These are phyloP conservation scores for Serranus cabrilla DNA, from an alignment of 2,797 vertebrate genomes.

Conservation along the genomic window DNA sequence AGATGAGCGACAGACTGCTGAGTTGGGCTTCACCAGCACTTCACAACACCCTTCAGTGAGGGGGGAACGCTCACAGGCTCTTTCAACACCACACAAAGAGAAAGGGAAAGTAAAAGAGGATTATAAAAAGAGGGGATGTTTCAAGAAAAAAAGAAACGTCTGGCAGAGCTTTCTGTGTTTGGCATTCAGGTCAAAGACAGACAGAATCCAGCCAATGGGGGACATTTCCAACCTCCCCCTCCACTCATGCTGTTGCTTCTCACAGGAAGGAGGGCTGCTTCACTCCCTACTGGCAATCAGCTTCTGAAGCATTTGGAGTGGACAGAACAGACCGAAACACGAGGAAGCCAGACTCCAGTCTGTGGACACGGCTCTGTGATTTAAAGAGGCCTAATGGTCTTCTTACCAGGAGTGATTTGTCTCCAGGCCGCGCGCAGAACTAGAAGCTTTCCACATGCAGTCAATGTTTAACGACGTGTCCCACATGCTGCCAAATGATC, in stretches of 20 bases:
- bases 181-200: constrained; percentile 79
- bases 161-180: constrained; percentile 73
- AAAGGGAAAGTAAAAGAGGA: constrained; percentile 72
- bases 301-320: constrained; percentile 55
- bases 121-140: constrained; percentile 71
- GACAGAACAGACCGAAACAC: constrained; percentile 49
- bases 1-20: constrained; percentile 72
- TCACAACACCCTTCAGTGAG: constrained; percentile 65
- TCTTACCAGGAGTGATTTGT: constrained; percentile 29
- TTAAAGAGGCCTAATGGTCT: constrained; percentile 24
- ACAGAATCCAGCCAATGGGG: constrained; percentile 64
- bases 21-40: constrained; percentile 73
- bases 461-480: constrained; percentile 27
- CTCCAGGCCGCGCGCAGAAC: constrained; percentile 21
- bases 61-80: constrained; percentile 48
- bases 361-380: constrained; percentile 30
- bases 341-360: constrained; percentile 30
- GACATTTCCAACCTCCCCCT: constrained; percentile 37
- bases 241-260: constrained; percentile 52
- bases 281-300: constrained; percentile 57
- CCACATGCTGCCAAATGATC: constrained; percentile 11
- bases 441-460: constrained; percentile 22
- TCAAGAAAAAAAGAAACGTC: constrained; percentile 55
- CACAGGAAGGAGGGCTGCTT: constrained; percentile 57
- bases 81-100: constrained; percentile 78